Evolutionary conservation across 2,113 vertebrate genomes (phyloP).

Genomic region (Myrmecophaga tridactyla): DNA sequence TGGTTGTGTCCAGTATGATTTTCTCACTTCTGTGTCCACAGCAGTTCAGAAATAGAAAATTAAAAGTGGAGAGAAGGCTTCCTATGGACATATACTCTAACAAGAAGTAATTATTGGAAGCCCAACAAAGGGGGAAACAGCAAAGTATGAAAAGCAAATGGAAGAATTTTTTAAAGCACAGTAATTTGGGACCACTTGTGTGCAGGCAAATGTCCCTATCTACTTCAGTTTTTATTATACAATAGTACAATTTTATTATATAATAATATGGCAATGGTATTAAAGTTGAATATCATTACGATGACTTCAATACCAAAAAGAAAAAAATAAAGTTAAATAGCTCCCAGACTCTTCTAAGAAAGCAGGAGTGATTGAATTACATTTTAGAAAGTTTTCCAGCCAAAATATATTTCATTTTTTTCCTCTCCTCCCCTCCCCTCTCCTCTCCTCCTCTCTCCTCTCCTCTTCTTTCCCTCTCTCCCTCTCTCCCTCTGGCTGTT

Average conservation of each 20-base stretch:
- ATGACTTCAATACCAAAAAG: neutral
- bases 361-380: neutral
- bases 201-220: too few species aligned
- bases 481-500: neutral
- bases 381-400: neutral
- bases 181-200: neutral
- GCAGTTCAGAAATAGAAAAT: neutral
- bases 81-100: neutral
- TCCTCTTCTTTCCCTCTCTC: accelerated
- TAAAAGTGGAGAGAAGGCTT: neutral
- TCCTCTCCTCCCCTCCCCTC: accelerated
- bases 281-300: neutral
- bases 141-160: neutral
- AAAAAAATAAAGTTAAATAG: neutral
- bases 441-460: accelerated
- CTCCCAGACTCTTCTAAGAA: neutral
- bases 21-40: neutral
- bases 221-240: neutral
- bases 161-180: neutral
- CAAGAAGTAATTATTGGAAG: neutral
- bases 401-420: neutral
- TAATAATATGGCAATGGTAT: too few species aligned
- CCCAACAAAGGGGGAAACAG: too few species aligned
- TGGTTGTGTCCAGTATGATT: too few species aligned
- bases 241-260: neutral